Conservation (phyloP, 2,113 vertebrate genomes). For the Motacilla alba region DNA sequence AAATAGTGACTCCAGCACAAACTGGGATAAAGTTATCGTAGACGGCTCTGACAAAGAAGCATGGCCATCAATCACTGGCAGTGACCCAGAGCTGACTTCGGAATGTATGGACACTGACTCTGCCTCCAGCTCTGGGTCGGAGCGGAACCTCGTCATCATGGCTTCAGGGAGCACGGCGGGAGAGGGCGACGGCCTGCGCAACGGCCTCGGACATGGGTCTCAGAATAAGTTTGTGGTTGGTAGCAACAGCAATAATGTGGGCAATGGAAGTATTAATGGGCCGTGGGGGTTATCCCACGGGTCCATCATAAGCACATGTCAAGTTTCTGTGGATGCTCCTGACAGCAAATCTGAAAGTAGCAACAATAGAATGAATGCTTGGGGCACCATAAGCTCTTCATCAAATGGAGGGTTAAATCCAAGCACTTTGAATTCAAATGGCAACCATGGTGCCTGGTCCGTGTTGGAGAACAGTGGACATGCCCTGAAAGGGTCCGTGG, state of each 20-base stretch:
- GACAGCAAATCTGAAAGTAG: constrained; percentile 81
- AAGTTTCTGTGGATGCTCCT: constrained; percentile 80
- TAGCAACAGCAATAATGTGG: constrained; percentile 91
- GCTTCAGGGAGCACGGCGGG: constrained; percentile 80
- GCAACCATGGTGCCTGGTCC: constrained; percentile 96
- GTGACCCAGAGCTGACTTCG: constrained; percentile 88
- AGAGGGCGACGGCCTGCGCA: constrained; percentile 82
- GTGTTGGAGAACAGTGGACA: constrained; percentile 84
- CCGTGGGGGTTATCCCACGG: constrained; percentile 81
- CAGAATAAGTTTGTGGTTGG: constrained; percentile 82
- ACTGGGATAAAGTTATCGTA: constrained; percentile 92
- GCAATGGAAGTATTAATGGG: constrained; percentile 82
- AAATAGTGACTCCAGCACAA: constrained; percentile 87
- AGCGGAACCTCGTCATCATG: constrained; percentile 85
- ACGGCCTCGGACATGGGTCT: constrained; percentile 81
- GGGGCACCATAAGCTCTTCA: constrained; percentile 85
- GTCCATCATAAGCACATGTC: constrained; percentile 85
- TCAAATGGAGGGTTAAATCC: constrained; percentile 91
- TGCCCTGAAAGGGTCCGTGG: constrained; percentile 85
- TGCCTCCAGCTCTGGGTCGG: constrained; percentile 87
- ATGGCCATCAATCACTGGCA: constrained; percentile 86
- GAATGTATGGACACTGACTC: constrained; percentile 96
- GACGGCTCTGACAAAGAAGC: constrained; percentile 85
- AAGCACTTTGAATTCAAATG: constrained; percentile 94
- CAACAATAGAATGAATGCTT: constrained; percentile 82